Percentiles rank a stretch among this genome's conserved stretches.
These are phyloP conservation scores for Blastomussa wellsi DNA, from an alignment of 92 coral and sea anemone genomes.

Conservation along the genomic window DNA sequence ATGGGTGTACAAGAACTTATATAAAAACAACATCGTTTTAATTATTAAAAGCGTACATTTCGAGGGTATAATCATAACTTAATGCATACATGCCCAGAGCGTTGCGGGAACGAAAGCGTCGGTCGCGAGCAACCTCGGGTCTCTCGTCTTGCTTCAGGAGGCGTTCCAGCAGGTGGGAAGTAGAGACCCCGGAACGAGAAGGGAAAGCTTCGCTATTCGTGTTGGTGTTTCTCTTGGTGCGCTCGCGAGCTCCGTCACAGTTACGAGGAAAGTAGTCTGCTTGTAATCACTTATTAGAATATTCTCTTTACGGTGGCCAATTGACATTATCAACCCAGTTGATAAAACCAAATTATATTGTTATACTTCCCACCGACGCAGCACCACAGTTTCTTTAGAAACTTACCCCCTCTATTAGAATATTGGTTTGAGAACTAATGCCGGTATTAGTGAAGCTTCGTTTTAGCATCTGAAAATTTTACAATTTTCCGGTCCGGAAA, in stretches of 20 bases:
- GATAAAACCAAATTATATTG: too few species aligned
- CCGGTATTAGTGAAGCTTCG: neutral
- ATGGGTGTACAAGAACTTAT: neutral
- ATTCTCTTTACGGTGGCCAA: too few species aligned
- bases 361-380: too few species aligned
- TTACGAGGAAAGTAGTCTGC: neutral
- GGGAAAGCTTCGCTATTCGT: neutral
- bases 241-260: neutral
- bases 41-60: neutral
- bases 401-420: too few species aligned
- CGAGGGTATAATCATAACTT: too few species aligned
- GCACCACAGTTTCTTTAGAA: too few species aligned
- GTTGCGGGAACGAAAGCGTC: neutral
- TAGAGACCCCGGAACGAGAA: too few species aligned
- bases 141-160: too few species aligned
- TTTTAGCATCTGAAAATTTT: neutral
- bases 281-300: too few species aligned
- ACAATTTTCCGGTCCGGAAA: neutral
- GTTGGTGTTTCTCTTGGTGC: neutral
- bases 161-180: too few species aligned
- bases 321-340: too few species aligned
- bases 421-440: neutral
- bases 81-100: neutral
- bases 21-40: neutral
- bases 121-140: neutral